These are phyloP conservation scores for Coregonus sp. DNA, from an alignment of 2,797 vertebrate species.

Conservation along the genomic window DNA sequence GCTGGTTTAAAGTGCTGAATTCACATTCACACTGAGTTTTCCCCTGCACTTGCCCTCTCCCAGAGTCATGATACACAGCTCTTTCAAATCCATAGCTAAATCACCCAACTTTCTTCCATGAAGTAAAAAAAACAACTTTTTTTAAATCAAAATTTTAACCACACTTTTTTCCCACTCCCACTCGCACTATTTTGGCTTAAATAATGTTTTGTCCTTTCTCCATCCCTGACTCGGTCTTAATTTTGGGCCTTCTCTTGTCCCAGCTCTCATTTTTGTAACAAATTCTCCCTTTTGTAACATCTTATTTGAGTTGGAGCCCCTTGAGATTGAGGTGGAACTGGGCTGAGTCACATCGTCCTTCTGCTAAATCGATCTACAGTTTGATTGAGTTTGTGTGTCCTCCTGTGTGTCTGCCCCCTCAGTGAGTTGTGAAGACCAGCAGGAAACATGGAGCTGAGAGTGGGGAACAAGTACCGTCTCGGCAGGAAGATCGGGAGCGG, in stretches of 20 bases:
- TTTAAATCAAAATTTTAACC: too few relatives aligned
- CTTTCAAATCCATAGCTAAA: background rate
- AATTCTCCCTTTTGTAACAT: constrained; percentile 4
- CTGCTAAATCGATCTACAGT: constrained; percentile 48
- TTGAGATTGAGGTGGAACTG: constrained; percentile 38
- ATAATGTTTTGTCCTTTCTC: background rate
- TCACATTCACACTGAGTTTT: constrained; percentile 27
- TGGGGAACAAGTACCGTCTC: constrained; percentile 96
- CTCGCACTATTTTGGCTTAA: background rate
- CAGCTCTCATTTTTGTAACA: background rate
- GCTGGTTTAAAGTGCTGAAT: constrained; percentile 38
- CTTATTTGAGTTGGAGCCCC: constrained; percentile 27
- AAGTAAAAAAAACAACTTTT: background rate
- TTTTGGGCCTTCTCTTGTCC: background rate
- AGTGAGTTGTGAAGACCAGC: constrained; percentile 65
- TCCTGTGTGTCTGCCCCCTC: constrained; percentile 38
- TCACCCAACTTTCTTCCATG: background rate
- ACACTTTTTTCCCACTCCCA: too few relatives aligned
- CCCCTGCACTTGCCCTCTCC: background rate
- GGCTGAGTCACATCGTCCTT: constrained; percentile 55
- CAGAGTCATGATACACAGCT: background rate
- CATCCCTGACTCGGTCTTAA: background rate
- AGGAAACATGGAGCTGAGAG: constrained; percentile 90
- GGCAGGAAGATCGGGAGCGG: constrained; percentile 98
- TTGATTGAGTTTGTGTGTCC: constrained; percentile 51